Conservation (phyloP, 2,888 invertebrate species). For the Trachelus iudaicus region DNA sequence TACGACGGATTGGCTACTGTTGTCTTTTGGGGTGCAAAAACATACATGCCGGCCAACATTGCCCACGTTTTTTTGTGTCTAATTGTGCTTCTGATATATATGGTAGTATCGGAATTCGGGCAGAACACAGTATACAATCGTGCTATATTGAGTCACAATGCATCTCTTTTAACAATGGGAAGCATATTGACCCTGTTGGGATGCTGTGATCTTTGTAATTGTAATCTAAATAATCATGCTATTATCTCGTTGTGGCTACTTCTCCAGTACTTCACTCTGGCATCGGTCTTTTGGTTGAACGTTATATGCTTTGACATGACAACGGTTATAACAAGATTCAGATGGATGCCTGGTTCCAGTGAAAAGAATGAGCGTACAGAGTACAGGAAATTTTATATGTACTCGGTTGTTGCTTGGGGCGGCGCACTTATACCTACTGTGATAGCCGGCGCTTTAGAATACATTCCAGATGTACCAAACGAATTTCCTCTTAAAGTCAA, state of each 20-base stretch:
- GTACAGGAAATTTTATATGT: constrained; percentile 34
- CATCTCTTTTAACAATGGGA: constrained; percentile 42
- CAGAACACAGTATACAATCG: constrained; percentile 43
- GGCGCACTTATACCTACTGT: constrained; percentile 36
- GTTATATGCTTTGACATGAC: constrained; percentile 53
- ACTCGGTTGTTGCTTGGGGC: constrained; percentile 38
- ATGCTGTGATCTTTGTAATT: constrained; percentile 35
- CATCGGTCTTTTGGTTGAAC: constrained; percentile 51
- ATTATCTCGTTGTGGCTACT: constrained; percentile 38
- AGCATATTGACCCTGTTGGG: constrained; percentile 36
- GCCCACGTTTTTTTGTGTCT: constrained; percentile 45
- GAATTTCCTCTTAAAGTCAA: constrained; percentile 36
- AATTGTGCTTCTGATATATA: constrained; percentile 44
- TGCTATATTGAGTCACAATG: constrained; percentile 45
- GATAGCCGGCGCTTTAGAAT: constrained; percentile 39
- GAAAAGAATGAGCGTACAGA: constrained; percentile 30
- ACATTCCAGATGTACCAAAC: constrained; percentile 28
- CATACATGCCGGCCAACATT: constrained; percentile 49
- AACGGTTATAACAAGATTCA: constrained; percentile 44
- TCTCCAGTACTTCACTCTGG: constrained; percentile 47
- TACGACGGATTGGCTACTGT: constrained; percentile 29
- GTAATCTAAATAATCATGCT: constrained; percentile 26
- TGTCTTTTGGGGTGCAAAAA: constrained; percentile 49
- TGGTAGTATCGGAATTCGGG: constrained; percentile 40
- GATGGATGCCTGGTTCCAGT: constrained; percentile 35